phyloP scores from a whole-genome alignment of 2,113 vertebrate genomes.

The Hystrix cristata region DNA sequence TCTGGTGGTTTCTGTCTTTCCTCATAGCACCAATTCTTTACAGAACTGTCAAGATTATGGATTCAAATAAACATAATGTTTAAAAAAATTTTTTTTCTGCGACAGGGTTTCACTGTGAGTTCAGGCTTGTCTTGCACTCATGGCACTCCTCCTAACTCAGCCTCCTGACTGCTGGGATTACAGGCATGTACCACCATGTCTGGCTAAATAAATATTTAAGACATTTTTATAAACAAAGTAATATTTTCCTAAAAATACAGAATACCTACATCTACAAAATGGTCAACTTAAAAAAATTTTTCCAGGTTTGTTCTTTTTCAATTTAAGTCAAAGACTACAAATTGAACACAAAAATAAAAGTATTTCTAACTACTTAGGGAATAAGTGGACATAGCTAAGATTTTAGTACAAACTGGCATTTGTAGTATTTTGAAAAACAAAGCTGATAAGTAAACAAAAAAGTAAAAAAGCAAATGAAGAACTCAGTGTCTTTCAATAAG shows the following conservation, averaged over 20 bases:
- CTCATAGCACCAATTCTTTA: neutral
- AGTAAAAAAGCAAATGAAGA: slow-evolving; percentile 23
- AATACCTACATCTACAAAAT: neutral
- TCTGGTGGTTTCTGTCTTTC: slow-evolving; percentile 13
- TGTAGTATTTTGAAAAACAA: slow-evolving; percentile 5
- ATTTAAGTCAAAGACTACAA: neutral
- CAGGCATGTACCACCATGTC: neutral
- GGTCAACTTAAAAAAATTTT: slow-evolving; percentile 9
- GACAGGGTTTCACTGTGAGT: neutral
- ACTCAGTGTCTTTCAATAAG: neutral
- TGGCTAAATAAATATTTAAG: slow-evolving; percentile 13
- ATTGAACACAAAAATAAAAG: slow-evolving; percentile 6
- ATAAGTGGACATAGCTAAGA: neutral
- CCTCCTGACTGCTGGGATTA: neutral
- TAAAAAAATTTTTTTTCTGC: neutral
- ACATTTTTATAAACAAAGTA: slow-evolving; percentile 40
- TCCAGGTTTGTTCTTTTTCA: neutral
- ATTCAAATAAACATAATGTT: slow-evolving; percentile 27
- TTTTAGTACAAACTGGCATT: slow-evolving; percentile 36
- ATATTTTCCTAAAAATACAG: slow-evolving; percentile 49
- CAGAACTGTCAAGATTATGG: slow-evolving; percentile 31
- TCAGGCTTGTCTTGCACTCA: neutral
- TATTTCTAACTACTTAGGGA: slow-evolving; percentile 14
- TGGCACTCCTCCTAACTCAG: neutral
- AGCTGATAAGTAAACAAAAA: neutral